Base-by-base conservation (phyloP, 2,888 invertebrate species). In the Eledona agricola region DNA sequence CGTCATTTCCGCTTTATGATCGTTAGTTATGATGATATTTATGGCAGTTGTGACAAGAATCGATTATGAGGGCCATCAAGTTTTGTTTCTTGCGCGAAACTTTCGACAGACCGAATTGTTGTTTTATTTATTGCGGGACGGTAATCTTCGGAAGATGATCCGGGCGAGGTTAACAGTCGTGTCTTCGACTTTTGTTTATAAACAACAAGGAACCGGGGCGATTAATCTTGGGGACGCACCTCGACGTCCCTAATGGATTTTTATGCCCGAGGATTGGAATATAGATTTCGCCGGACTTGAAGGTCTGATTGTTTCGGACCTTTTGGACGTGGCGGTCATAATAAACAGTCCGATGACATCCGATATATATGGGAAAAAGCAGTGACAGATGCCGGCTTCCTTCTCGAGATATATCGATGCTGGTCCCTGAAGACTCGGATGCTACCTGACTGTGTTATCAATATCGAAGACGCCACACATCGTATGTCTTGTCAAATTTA, bases 401-500 rank as follows among this genome's bases (percentile, higher is more conserved):
- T 58, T 47, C 59, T 65, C n/a, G n/a, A 65, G 68, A 70, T 69
- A 69, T 70, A 70, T 70, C 65, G 70, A 69, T 69, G 65, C 62
- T 62, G 63, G 64, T 69, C 70, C 70, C 70, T 60, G 65, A 66
- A 66, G 70, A 70, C 65, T 49, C n/a, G n/a, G n/a, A n/a, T 49
- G 43, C 60, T 69, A 72, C 72, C 72, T 72, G 72, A 72, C 72
- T 70, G 59, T 69, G 65, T 62, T 72, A 72, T 72, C 72, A 72
- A 72, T 71, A 69, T 62, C 59, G 62, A 62, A 46, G 57, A 64
- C 45, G 25, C 43, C 66, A 67, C 69, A 69, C 70, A 67, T 70
- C 70, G 67, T 71, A 66, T 61, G 64, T 71, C 71, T 68, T 71
- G 71, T 71, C 71, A 68, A 70, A 71, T 70, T 66, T 70, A 68